Evolutionary conservation across 1,140 invertebrate species (phyloP), one percentile per base, ranked within the genome.

Genomic region (Eumeta japonica): DNA sequence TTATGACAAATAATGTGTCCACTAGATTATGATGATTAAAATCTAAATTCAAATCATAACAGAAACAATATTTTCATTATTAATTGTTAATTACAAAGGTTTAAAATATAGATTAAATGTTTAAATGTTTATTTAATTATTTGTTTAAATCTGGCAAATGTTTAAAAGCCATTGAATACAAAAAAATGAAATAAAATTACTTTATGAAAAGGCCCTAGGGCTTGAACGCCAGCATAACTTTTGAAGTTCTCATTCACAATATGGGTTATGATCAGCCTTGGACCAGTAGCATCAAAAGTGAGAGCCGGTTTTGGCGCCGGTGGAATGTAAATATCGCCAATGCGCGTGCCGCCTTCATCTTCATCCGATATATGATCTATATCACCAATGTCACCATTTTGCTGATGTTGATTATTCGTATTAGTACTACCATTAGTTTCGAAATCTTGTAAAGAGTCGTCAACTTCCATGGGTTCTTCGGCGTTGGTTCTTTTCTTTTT

Each of bases 221-320:
- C 71, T 58, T 89, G 82, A 30, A 80, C 79, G 1, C 90, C 91
- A 41, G 89, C 93, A 65, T 98, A 99, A 59, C 95, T 98, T 78
- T 99, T 99, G 62, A 99, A 99, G 72, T 98, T 96, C 17, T 84
- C 79, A 71, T 96, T 97, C 0, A 86, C 83, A 52, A 99, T 98
- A 46, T 94, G 83, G 1, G 85, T 87, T 16, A 99, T 98, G 28
- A 99, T 87, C 14, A 99, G 71, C 10, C 96, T 78, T 4, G 89
- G 85, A 0, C 84, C 89, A 12, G 64, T 79, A n/a, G 74, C 79
- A 45, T 88, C 84, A 47, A 82, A 80, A 14, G 84, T 83, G 20
- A 79, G 79, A n/a, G 83, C 78, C 4, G 83, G 81, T 38, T 80
- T 82, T n/a, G 86, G 81, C 4, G 89, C 83, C 3, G 90, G 89